A percentile compares a stretch with the other conserved stretches of the same genome.
phyloP scores from a whole-genome alignment of 2,888 invertebrate species.

The Lochmaea capreae region DNA sequence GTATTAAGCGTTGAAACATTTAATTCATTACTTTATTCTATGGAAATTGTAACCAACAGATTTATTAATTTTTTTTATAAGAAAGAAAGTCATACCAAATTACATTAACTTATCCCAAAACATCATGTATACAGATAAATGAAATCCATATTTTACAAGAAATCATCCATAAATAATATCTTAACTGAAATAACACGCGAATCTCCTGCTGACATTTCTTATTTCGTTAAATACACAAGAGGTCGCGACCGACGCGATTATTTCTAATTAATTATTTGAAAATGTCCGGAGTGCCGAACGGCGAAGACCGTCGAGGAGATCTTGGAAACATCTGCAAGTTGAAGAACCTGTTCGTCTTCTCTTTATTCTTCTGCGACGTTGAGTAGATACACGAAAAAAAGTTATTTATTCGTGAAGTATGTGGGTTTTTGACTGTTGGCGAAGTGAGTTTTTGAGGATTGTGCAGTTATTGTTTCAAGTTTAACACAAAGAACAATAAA shows the following conservation, averaged over 20 bases:
- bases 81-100: too few species aligned
- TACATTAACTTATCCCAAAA: background rate
- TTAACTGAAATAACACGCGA: background rate
- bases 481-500: too few species aligned
- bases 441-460: too few species aligned
- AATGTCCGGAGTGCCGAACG: constrained; percentile 39
- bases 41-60: too few species aligned
- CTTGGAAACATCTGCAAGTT: constrained; percentile 44
- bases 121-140: background rate
- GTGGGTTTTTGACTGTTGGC: background rate
- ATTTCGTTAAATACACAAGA: constrained; percentile 8
- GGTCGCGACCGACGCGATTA: constrained; percentile 27
- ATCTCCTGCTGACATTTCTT: constrained; percentile 16
- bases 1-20: too few species aligned
- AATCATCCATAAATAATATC: background rate
- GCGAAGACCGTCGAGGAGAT: constrained; percentile 42
- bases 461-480: too few species aligned
- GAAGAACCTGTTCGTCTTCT: constrained; percentile 48
- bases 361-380: constrained; percentile 22
- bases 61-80: too few species aligned
- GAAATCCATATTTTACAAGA: background rate
- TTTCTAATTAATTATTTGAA: constrained; percentile 50
- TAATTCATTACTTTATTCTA: too few species aligned
- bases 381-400: constrained; percentile 12
- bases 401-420: background rate